These are phyloP conservation scores for Hippoglossus hippoglossus DNA, from an alignment of 2,797 vertebrate species.

Conservation along the genomic window DNA sequence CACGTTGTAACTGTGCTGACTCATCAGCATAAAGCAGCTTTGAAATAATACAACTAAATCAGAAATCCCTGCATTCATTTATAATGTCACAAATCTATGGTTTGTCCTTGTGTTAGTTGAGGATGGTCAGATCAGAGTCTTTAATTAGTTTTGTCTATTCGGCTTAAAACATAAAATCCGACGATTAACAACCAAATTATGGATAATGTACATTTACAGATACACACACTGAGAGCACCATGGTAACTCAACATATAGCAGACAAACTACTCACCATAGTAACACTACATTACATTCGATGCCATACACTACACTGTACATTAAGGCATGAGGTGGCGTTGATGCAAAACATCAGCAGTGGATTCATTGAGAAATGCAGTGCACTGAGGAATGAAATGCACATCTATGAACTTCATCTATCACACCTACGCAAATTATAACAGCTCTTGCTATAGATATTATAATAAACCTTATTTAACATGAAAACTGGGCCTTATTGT, in stretches of 20 bases:
- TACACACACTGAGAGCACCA: slow-evolving; percentile 72
- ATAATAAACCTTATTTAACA: slow-evolving; percentile 11
- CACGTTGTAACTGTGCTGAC: slow-evolving; percentile 44
- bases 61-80: slow-evolving; percentile 79
- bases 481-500: slow-evolving; percentile 26
- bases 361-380: slow-evolving; percentile 65
- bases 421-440: slow-evolving; percentile 48
- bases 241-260: slow-evolving; percentile 68
- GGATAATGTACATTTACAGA: slow-evolving; percentile 67
- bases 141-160: background rate
- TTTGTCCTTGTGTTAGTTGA: slow-evolving; percentile 43
- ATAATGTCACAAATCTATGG: slow-evolving; percentile 61
- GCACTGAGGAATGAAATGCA: slow-evolving; percentile 69
- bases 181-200: slow-evolving; percentile 64
- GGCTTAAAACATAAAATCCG: slow-evolving; percentile 42
- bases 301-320: slow-evolving; percentile 81
- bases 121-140: slow-evolving; percentile 25
- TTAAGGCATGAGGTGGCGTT: slow-evolving; percentile 88
- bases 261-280: slow-evolving; percentile 68
- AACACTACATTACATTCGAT: slow-evolving; percentile 75
- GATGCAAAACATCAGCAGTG: slow-evolving; percentile 75
- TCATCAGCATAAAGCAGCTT: slow-evolving; percentile 59
- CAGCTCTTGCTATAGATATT: slow-evolving; percentile 32
- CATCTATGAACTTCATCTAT: slow-evolving; percentile 45
- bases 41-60: slow-evolving; percentile 55